Percentiles rank a stretch among this genome's conserved stretches.
These are phyloP conservation scores for Brenthis daphne DNA, from an alignment of 2,888 invertebrate genomes.

Conservation along the genomic window DNA sequence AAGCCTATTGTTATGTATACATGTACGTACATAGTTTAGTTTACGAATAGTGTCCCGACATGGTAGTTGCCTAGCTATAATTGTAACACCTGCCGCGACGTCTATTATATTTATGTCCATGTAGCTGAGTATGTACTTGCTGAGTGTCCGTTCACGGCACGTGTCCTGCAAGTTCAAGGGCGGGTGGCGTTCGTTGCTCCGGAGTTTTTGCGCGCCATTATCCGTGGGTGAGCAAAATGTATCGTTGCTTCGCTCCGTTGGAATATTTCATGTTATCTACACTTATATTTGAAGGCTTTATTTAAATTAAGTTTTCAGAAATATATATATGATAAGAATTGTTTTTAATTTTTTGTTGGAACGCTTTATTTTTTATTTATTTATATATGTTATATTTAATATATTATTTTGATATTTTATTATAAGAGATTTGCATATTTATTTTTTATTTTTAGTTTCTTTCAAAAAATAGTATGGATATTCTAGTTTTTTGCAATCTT, in stretches of 20 bases:
- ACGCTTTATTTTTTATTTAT: too few species aligned
- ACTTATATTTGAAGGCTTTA: conserved; percentile 12
- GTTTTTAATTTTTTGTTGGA: too few species aligned
- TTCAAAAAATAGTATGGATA: too few species aligned
- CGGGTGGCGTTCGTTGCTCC: conserved; percentile 61
- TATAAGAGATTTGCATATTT: too few species aligned
- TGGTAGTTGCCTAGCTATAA: conserved; percentile 21
- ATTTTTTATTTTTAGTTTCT: too few species aligned
- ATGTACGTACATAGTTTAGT: too few species aligned
- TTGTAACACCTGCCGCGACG: conserved; percentile 29
- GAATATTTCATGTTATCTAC: conserved; percentile 20
- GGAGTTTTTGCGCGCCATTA: conserved; percentile 59
- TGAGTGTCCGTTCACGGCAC: conserved; percentile 43
- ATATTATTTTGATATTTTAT: too few species aligned
- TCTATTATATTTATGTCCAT: conserved; percentile 23
- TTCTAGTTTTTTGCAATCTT: too few species aligned
- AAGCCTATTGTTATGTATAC: too few species aligned
- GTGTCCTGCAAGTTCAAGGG: conserved; percentile 64
- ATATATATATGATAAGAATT: conserved; percentile 14
- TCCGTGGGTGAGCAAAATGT: conserved; percentile 48
- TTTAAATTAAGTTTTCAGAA: not conserved
- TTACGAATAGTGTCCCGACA: conserved; percentile 4
- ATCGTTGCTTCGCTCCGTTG: conserved; percentile 38
- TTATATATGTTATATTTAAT: too few species aligned
- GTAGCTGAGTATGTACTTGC: conserved; percentile 31